phyloP scores from a whole-genome alignment of 2,797 vertebrate genomes.

The Malacoraja senta region DNA sequence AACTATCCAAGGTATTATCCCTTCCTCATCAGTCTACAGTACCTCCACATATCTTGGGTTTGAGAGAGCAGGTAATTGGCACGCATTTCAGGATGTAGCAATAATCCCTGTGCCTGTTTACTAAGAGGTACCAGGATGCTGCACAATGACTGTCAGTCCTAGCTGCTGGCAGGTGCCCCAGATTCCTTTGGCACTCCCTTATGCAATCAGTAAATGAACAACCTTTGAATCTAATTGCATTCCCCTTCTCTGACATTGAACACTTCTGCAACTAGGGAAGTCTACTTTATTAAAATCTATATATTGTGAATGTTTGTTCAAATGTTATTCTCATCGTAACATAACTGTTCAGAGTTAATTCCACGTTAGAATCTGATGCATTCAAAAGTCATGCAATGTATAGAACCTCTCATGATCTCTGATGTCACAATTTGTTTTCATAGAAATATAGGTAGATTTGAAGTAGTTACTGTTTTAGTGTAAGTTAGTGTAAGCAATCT shows the following conservation, averaged over 20 bases:
- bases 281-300: background rate
- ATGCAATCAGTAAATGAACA: background rate
- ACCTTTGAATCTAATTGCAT: background rate
- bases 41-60: background rate
- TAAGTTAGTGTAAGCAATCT: background rate
- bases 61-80: background rate
- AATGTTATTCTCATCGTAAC: background rate
- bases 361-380: background rate
- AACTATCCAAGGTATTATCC: constrained; percentile 11
- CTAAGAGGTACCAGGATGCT: background rate
- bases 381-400: background rate
- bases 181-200: background rate
- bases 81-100: background rate
- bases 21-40: background rate
- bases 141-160: background rate
- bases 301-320: background rate
- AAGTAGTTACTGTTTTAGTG: background rate
- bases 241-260: background rate
- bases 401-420: background rate
- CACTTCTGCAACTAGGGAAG: background rate
- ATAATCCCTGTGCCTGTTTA: background rate
- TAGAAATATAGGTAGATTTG: background rate
- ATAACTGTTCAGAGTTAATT: background rate
- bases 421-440: background rate
- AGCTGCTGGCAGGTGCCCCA: background rate